Conservation (phyloP, 2,113 vertebrate species). For the Grammomys surdaster region DNA sequence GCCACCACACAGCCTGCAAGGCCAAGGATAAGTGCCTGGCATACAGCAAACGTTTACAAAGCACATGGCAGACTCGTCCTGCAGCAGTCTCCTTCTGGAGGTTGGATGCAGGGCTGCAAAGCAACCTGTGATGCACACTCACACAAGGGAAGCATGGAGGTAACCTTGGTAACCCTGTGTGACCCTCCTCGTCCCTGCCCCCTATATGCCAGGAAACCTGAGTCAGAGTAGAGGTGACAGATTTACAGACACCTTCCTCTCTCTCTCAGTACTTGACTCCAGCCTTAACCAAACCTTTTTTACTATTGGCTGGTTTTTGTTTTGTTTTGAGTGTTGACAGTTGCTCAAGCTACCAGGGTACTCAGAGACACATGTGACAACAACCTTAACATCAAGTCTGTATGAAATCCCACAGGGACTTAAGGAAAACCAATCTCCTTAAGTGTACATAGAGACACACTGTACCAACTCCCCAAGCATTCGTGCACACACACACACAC, state of each 20-base stretch:
- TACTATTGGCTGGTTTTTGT: neutral
- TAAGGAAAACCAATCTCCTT: conserved; percentile 26
- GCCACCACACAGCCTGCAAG: neutral
- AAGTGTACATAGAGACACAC: neutral
- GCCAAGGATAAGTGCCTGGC: neutral
- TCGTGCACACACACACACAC: no score
- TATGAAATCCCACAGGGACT: neutral
- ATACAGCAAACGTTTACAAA: neutral
- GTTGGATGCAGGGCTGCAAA: conserved; percentile 27
- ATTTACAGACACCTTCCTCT: neutral
- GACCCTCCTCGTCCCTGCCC: no score
- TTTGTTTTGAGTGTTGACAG: conserved; percentile 13
- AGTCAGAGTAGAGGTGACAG: neutral
- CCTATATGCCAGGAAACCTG: neutral
- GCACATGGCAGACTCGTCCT: neutral
- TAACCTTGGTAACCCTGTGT: neutral
- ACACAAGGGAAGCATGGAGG: neutral
- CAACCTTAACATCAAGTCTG: neutral
- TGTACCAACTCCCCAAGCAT: neutral
- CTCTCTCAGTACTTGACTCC: neutral
- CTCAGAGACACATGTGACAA: conserved; percentile 42
- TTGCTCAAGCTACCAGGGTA: conserved; percentile 26
- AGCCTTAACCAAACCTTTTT: neutral
- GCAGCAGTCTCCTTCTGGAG: neutral
- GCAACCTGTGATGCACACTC: neutral